Conservation (phyloP, 1,140 invertebrate genomes). For the Sipha flava region DNA sequence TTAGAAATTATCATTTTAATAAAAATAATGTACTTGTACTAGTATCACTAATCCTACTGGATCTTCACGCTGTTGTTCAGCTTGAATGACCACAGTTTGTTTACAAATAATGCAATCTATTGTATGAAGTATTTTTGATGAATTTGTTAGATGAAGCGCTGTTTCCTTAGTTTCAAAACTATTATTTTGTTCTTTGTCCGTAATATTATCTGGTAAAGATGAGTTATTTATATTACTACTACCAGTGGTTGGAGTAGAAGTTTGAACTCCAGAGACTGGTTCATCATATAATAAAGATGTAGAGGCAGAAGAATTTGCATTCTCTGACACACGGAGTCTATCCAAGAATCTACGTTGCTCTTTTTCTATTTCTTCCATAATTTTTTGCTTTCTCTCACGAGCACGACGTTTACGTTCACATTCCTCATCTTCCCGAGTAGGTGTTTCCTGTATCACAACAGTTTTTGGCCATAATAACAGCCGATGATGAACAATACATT, state of each 20-base stretch:
- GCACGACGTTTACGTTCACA: background rate
- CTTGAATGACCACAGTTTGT: constrained; percentile 69
- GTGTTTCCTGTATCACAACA: background rate
- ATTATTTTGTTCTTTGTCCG: background rate
- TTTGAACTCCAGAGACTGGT: background rate
- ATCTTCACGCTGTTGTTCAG: constrained; percentile 55
- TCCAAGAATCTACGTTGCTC: background rate
- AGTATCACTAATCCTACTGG: constrained; percentile 85
- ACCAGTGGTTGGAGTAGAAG: background rate
- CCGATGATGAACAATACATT: background rate
- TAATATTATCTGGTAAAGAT: background rate
- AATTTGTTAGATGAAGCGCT: no score
- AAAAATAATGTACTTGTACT: constrained; percentile 54
- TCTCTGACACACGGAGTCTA: background rate
- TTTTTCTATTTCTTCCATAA: constrained; percentile 13
- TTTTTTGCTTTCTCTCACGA: background rate
- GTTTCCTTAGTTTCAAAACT: no score
- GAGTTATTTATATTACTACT: background rate
- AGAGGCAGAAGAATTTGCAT: background rate
- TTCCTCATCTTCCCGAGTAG: background rate
- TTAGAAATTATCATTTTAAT: no score
- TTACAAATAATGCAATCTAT: constrained; percentile 89
- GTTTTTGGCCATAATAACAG: background rate
- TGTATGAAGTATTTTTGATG: background rate
- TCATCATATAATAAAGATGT: no score